phyloP scores from a whole-genome alignment of 1,140 invertebrate genomes.

The Pantala flavescens region DNA sequence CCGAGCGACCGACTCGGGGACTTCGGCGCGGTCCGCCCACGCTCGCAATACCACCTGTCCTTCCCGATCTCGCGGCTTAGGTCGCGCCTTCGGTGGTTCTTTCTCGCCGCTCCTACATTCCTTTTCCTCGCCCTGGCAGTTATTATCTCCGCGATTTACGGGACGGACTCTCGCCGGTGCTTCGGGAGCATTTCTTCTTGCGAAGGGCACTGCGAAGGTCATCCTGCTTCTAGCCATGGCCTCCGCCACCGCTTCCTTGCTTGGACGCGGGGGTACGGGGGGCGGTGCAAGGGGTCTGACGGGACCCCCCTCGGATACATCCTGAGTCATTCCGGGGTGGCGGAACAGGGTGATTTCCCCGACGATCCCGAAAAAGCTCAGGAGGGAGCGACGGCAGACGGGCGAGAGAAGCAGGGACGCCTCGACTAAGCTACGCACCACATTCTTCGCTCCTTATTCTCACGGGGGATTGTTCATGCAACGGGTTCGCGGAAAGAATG shows the following conservation, averaged over 20 bases:
- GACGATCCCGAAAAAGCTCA: too few relatives aligned
- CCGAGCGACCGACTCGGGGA: too few relatives aligned
- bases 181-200: constrained; percentile 33
- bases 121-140: too few relatives aligned
- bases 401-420: too few relatives aligned
- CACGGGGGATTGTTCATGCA: too few relatives aligned
- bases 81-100: constrained; percentile 32
- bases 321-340: constrained; percentile 14
- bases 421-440: too few relatives aligned
- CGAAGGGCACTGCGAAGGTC: constrained; percentile 42
- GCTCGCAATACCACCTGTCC: too few relatives aligned
- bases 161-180: constrained; percentile 36
- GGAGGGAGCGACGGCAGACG: not conserved
- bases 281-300: constrained; percentile 43
- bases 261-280: constrained; percentile 60
- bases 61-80: too few relatives aligned
- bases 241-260: constrained; percentile 54
- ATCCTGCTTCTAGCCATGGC: constrained; percentile 50
- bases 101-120: constrained; percentile 23
- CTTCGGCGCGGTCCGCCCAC: too few relatives aligned
- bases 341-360: constrained; percentile 17
- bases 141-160: constrained; percentile 21
- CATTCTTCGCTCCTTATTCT: too few relatives aligned
- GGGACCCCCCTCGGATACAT: constrained; percentile 35
- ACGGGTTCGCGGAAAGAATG: too few relatives aligned